A percentile compares a stretch with the other conserved stretches of the same genome.
Conservation (phyloP, 2,113 vertebrate genomes). For the Prunella himalayana region DNA sequence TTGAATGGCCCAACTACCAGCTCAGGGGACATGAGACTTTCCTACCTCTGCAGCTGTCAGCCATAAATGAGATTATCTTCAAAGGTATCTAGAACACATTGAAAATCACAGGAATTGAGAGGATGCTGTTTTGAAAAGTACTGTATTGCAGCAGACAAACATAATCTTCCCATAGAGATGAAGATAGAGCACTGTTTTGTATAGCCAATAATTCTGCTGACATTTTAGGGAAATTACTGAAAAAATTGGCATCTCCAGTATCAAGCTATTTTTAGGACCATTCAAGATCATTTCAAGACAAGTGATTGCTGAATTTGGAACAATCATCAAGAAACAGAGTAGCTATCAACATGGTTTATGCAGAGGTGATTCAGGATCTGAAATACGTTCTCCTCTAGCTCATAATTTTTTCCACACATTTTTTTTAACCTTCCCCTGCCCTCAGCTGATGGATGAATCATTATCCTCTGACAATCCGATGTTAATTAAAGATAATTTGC, state of each 20-base stretch:
- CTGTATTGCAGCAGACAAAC: background rate
- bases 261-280: slow-evolving; percentile 1
- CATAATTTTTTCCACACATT: background rate
- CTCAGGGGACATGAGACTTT: background rate
- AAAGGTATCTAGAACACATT: background rate
- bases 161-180: background rate
- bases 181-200: background rate
- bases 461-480: background rate
- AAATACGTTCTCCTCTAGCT: background rate
- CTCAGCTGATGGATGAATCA: slow-evolving; percentile 19
- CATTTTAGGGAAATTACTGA: background rate
- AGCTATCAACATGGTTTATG: background rate
- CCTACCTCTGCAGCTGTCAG: background rate
- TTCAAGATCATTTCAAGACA: background rate
- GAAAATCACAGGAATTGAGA: background rate
- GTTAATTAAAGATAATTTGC: background rate
- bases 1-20: background rate
- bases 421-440: background rate
- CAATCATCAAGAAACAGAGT: background rate
- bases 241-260: background rate
- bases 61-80: background rate
- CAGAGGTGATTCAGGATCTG: background rate
- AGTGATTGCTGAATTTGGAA: background rate
- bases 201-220: background rate
- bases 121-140: background rate